Percentiles rank a stretch among this genome's conserved stretches.
These are phyloP conservation scores for Oriolus oriolus DNA, from an alignment of 2,113 vertebrate genomes.

Conservation along the genomic window DNA sequence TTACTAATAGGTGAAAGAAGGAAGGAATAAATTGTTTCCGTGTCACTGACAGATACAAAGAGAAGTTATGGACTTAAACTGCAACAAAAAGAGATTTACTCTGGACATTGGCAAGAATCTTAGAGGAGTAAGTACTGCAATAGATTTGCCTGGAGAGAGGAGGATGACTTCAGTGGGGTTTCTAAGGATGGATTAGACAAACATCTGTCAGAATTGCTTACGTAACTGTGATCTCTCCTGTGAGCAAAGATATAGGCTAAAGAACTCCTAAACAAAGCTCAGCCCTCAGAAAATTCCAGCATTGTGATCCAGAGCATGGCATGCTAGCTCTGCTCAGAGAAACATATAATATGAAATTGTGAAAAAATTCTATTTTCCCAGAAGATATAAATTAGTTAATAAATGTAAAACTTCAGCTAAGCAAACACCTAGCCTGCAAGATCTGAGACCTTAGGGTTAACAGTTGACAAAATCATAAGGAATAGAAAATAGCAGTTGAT, in stretches of 20 bases:
- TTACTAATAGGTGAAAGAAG: neutral
- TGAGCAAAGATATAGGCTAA: neutral
- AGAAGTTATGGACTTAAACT: neutral
- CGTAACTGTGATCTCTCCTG: neutral
- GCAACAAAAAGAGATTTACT: neutral
- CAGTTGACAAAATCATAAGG: neutral
- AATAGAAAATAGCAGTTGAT: neutral
- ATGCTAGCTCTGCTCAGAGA: neutral
- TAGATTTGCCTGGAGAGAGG: neutral
- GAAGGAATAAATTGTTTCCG: neutral
- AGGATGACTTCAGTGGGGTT: neutral
- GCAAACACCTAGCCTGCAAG: neutral
- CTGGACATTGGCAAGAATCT: neutral
- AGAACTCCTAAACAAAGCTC: neutral
- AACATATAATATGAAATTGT: neutral
- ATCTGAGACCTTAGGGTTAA: neutral
- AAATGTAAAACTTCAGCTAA: neutral
- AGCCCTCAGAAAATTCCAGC: neutral
- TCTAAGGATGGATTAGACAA: neutral
- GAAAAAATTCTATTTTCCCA: neutral
- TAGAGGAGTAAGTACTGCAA: neutral
- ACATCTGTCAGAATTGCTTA: neutral
- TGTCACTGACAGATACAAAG: neutral
- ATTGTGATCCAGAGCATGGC: neutral
- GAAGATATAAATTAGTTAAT: neutral